Percentiles rank a stretch among this genome's conserved stretches.
phyloP scores from a whole-genome alignment of 2,888 invertebrate genomes.

The Buathra laborator region DNA sequence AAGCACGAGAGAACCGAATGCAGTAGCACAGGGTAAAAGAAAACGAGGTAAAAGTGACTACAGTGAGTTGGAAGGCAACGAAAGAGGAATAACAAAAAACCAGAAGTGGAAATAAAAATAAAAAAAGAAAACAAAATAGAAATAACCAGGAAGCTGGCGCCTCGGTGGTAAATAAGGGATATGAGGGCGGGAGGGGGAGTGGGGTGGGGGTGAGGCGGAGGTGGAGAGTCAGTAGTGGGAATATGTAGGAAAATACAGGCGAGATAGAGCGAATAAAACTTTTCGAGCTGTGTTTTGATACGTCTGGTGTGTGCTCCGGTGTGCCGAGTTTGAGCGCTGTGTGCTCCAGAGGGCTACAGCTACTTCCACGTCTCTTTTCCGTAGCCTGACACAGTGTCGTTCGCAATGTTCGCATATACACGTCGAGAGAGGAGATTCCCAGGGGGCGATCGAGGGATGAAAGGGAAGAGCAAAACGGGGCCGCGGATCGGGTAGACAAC shows the following conservation, averaged over 20 bases:
- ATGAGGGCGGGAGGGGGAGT: conserved; percentile 34
- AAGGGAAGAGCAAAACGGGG: conserved; percentile 36
- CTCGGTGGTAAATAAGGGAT: conserved; percentile 62
- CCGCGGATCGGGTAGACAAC: conserved; percentile 59
- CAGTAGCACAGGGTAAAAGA: conserved; percentile 10
- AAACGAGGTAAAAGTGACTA: conserved; percentile 6
- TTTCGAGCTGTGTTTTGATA: conserved; percentile 65
- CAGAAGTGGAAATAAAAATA: conserved; percentile 28
- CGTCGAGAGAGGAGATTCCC: conserved; percentile 24
- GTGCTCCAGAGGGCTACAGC: not conserved
- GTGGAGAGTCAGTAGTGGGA: conserved; percentile 14
- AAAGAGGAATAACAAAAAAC: not conserved
- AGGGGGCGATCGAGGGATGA: conserved; percentile 60
- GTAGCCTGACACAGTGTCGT: conserved; percentile 30
- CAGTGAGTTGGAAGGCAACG: not conserved
- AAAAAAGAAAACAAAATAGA: conserved; percentile 35
- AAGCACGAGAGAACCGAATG: not conserved
- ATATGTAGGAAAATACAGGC: conserved; percentile 36
- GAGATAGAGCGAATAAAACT: conserved; percentile 60
- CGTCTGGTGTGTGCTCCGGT: conserved; percentile 33
- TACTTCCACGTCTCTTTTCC: conserved; percentile 41
- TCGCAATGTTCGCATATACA: conserved; percentile 23
- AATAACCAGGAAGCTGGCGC: conserved; percentile 61
- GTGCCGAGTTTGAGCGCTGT: not conserved
- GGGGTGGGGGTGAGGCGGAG: conserved; percentile 20